Percentiles rank a stretch among this genome's conserved stretches.
These are phyloP conservation scores for Odontomyia ornata DNA, from an alignment of 2,888 invertebrate genomes.

Conservation along the genomic window DNA sequence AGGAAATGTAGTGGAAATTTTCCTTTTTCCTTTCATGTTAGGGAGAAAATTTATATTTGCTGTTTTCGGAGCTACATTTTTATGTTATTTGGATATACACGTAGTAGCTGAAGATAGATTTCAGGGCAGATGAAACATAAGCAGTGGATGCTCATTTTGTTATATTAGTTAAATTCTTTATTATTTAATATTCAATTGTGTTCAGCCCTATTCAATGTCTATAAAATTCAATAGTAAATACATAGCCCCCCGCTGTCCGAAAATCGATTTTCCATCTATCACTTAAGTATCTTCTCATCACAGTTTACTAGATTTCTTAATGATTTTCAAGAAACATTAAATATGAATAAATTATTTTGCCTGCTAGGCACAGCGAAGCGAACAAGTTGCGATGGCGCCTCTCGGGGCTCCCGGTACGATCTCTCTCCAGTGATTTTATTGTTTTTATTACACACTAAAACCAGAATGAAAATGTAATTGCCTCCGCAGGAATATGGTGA, in stretches of 20 bases:
- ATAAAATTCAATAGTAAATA: too few species aligned
- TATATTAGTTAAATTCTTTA: too few species aligned
- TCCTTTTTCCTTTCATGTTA: neutral
- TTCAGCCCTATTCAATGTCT: too few species aligned
- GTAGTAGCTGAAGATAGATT: too few species aligned
- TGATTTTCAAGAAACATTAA: conserved; percentile 33
- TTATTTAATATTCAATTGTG: too few species aligned
- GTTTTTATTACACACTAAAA: conserved; percentile 21
- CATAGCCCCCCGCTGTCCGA: too few species aligned
- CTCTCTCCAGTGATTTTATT: neutral
- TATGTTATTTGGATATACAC: too few species aligned
- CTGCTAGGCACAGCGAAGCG: neutral
- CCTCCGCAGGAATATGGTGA: conserved; percentile 21
- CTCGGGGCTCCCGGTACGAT: neutral
- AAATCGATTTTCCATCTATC: neutral
- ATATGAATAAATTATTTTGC: conserved; percentile 34
- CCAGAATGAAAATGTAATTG: conserved; percentile 30
- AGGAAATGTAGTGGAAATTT: too few species aligned
- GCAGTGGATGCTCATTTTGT: too few species aligned
- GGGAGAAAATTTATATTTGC: neutral
- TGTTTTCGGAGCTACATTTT: too few species aligned
- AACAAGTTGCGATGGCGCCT: neutral
- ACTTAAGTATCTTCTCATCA: neutral
- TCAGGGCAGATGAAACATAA: too few species aligned
- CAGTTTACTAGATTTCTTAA: neutral